phyloP scores from a whole-genome alignment of 1,140 invertebrate genomes.

The Aphidius ervi region DNA sequence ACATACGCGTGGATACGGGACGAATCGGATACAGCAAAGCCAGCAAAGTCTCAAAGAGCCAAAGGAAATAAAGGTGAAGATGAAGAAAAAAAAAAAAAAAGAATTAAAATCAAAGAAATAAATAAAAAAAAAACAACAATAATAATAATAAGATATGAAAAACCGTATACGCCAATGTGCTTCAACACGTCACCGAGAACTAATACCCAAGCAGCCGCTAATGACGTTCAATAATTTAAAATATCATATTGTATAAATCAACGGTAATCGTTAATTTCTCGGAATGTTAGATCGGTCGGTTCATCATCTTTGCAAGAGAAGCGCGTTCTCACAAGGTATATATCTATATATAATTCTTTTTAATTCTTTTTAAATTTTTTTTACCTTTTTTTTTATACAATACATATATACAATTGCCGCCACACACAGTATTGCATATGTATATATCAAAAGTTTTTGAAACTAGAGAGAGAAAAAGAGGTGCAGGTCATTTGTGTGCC shows the following conservation, averaged over 20 bases:
- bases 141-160: conserved; percentile 15
- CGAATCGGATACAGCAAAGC: conserved; percentile 28
- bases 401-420: too few relatives aligned
- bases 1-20: conserved; percentile 26
- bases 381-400: too few relatives aligned
- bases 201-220: conserved; percentile 45
- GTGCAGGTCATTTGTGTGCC: conserved; percentile 48
- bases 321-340: not conserved
- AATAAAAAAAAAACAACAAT: conserved; percentile 20
- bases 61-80: conserved; percentile 7
- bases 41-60: conserved; percentile 29
- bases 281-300: conserved; percentile 52
- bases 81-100: not conserved
- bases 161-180: conserved; percentile 13
- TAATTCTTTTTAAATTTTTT: not conserved
- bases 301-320: conserved; percentile 36
- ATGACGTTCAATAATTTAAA: conserved; percentile 53
- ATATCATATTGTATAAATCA: conserved; percentile 54
- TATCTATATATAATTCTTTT: not conserved
- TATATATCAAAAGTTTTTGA: not conserved
- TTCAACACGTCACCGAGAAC: conserved; percentile 44
- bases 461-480: conserved; percentile 10
- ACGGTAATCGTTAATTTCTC: conserved; percentile 54
- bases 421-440: not conserved
- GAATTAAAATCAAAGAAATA: conserved; percentile 27